Evolutionary conservation across 2,113 vertebrate genomes (phyloP), one percentile per base, ranked within the genome.

Genomic region (Neolamprologus toae): DNA sequence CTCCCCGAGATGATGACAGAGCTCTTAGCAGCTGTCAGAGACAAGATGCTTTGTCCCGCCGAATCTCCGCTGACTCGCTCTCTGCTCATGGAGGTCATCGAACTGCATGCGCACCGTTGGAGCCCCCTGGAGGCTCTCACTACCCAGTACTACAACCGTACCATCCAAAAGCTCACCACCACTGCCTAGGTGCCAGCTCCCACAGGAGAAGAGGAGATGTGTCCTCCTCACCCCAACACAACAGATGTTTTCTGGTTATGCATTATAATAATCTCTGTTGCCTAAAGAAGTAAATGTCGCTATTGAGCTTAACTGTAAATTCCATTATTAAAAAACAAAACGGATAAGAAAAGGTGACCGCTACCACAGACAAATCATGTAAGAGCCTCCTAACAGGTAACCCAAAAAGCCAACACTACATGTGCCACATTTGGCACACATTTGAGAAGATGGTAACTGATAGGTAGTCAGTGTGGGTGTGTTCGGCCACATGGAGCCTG

Each of bases 101-200:
- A 99, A 96, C 97, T 99, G 90, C 99, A 99, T 0, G 98, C 98
- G 91, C 98, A 99, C 95, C 97, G 95, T 96, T 99, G 99, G 98
- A 97, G 97, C 96, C 98, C 98, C 55, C 96, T 99, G 95, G 99
- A 97, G 2, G 97, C 98, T 37, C 97, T 97, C 93, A 99, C 99
- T 95, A 98, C 97, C 0, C 98, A 99, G 87, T 99, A 99, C 97
- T 99, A 99, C 97, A 98, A 99, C 97, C 98, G 98, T 92, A 99
- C 99, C 97, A 99, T 99, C 97, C 98, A 98, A 86, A 99, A 98
- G 97, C 97, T 99, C 94, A 99, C 98, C 4, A 97, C 97, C 87
- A 88, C 92, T 68, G 89, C 93, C 88, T 92, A 92, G 88, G 66
- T 71, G 76, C 81, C 86, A 78, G 80, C 82, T 49, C 68, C 54